Evolutionary conservation across 2,797 vertebrate species (phyloP).

Genomic region (Oceanodroma leucorhoa): DNA sequence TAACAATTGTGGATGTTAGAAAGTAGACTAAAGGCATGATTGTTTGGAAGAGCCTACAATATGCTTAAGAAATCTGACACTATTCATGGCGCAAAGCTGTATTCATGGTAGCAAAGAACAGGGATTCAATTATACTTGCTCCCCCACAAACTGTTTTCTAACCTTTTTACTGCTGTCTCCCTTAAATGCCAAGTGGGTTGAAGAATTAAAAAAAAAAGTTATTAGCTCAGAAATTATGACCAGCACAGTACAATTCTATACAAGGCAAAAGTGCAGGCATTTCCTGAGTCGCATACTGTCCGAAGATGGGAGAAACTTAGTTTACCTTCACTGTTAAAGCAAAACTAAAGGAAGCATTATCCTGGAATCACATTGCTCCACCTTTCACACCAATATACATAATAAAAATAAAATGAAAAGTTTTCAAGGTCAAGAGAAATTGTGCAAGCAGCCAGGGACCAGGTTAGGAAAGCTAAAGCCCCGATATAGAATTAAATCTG

Average conservation of each 20-base stretch:
- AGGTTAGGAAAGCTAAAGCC: no score
- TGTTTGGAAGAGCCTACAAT: constrained; percentile 17
- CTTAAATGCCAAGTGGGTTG: not conserved
- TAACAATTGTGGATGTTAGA: constrained; percentile 37
- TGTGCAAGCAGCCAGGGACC: no score
- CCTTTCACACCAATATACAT: not conserved
- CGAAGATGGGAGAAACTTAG: not conserved
- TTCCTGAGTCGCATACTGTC: not conserved
- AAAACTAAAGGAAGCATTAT: not conserved
- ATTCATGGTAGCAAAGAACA: constrained; percentile 18
- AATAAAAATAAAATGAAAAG: not conserved
- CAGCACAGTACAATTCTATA: not conserved
- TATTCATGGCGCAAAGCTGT: not conserved
- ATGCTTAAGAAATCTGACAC: constrained; percentile 37
- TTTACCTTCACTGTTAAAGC: not conserved
- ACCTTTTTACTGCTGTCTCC: not conserved
- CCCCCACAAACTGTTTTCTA: not conserved
- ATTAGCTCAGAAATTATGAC: not conserved
- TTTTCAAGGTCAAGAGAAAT: not conserved
- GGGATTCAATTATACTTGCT: constrained; percentile 14
- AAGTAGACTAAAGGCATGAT: constrained; percentile 17
- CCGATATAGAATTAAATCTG: no score
- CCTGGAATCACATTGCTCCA: not conserved
- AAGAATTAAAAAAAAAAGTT: not conserved
- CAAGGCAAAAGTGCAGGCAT: not conserved